phyloP scores from a whole-genome alignment of 2,888 invertebrate species.

The Micoletzkya japonica region DNA sequence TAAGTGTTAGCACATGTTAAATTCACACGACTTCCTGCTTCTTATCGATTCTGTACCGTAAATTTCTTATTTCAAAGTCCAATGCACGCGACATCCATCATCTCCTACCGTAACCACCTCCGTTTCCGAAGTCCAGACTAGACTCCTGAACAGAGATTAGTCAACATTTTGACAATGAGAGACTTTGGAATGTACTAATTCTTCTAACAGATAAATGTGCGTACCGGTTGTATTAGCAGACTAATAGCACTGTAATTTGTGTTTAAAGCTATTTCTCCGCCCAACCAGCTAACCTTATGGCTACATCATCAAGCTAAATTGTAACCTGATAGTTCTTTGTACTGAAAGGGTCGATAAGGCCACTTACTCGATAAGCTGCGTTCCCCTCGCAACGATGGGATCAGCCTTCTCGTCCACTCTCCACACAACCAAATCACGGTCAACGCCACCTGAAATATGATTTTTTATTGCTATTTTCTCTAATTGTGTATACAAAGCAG shows the following conservation, averaged over 20 bases:
- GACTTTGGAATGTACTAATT: not conserved
- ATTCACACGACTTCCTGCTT: no score
- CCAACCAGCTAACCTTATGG: no score
- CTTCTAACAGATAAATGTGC: no score
- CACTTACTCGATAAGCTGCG: constrained; percentile 17
- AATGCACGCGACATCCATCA: constrained; percentile 16
- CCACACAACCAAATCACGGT: constrained; percentile 19
- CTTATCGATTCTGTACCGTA: no score
- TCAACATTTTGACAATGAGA: not conserved
- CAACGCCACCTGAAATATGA: constrained; percentile 2
- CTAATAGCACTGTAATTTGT: no score
- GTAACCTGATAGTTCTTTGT: not conserved
- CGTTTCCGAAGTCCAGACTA: not conserved
- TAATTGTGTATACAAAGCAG: no score
- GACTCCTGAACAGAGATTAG: not conserved
- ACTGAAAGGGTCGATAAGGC: no score
- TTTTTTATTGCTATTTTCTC: no score
- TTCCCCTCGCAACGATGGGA: constrained; percentile 5
- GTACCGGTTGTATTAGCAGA: no score
- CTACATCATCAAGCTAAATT: not conserved
- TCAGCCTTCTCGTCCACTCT: constrained; percentile 11
- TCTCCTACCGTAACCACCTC: constrained; percentile 23
- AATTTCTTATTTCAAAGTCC: constrained; percentile 5
- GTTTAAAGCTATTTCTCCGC: no score
- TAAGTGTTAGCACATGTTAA: no score